Percentiles rank a stretch among this genome's conserved stretches.
These are phyloP conservation scores for Pseudococcus viburni DNA, from an alignment of 2,888 invertebrate genomes.

Conservation along the genomic window DNA sequence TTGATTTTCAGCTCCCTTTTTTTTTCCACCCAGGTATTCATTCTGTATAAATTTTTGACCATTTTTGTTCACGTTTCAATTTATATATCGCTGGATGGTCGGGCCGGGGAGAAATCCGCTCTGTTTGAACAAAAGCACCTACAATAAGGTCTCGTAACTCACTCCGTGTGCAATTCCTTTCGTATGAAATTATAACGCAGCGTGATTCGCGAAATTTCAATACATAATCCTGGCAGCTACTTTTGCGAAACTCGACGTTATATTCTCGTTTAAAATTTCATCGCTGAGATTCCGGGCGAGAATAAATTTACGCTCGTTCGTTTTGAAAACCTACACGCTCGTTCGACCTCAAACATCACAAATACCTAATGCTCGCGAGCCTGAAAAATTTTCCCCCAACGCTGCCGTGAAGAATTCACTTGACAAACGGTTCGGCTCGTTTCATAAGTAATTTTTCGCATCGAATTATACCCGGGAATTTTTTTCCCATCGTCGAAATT, in stretches of 20 bases:
- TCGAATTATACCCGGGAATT: not conserved
- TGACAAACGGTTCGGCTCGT: not conserved
- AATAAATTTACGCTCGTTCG: not conserved
- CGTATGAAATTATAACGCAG: not conserved
- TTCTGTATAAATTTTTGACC: not conserved
- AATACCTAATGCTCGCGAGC: not conserved
- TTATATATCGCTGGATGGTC: not conserved
- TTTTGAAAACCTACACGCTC: not conserved
- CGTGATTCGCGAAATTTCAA: not conserved
- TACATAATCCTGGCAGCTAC: not conserved
- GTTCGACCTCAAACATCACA: not conserved
- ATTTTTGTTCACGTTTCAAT: constrained; percentile 1
- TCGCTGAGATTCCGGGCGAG: not conserved
- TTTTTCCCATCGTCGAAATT: not conserved
- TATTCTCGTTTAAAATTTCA: constrained; percentile 13
- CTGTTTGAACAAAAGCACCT: not conserved
- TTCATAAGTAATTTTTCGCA: not conserved
- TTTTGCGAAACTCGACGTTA: constrained; percentile 10
- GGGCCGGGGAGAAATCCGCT: not conserved
- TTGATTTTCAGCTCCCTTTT: not conserved
- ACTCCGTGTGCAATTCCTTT: not conserved
- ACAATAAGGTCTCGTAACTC: not conserved
- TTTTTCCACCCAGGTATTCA: not conserved
- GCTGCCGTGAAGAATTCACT: not conserved
- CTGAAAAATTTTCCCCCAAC: not conserved